Evolutionary conservation across 2,797 vertebrate species (phyloP).

Genomic region (Mormyrops attenuatus): DNA sequence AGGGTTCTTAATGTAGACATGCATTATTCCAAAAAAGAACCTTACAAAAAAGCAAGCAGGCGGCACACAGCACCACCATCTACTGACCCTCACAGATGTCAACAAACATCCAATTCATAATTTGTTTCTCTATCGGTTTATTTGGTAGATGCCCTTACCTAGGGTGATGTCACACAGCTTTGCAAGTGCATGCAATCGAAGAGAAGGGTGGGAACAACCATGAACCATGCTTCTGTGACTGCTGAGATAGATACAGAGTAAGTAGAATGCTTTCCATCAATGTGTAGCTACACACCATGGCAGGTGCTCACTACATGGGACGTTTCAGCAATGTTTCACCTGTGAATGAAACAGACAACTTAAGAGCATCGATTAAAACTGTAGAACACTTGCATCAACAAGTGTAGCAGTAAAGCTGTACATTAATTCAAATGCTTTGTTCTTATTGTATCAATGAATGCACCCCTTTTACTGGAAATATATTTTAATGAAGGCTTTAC

Average conservation of each 20-base stretch:
- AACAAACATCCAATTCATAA: not conserved
- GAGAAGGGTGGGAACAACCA: not conserved
- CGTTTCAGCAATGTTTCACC: not conserved
- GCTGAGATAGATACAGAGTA: not conserved
- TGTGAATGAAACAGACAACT: not conserved
- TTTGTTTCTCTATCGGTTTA: not conserved
- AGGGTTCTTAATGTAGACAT: not conserved
- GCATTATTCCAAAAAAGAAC: not conserved
- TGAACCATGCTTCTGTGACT: not conserved
- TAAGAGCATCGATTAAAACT: not conserved
- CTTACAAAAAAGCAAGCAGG: not conserved
- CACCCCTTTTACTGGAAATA: not conserved
- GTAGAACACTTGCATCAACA: not conserved
- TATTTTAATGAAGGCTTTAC: not conserved
- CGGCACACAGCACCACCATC: not conserved
- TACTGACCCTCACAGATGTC: not conserved
- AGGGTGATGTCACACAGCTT: conserved; percentile 2
- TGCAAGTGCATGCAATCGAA: not conserved
- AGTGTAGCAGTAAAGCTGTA: not conserved
- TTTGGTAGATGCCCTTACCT: not conserved
- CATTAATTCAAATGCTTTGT: not conserved
- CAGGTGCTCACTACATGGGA: not conserved
- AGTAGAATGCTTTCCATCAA: not conserved
- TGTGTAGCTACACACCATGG: not conserved
- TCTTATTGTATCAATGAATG: not conserved